A percentile compares a stretch with the other conserved stretches of the same genome.
Conservation (phyloP, 2,888 invertebrate species). For the Boloria selene region DNA sequence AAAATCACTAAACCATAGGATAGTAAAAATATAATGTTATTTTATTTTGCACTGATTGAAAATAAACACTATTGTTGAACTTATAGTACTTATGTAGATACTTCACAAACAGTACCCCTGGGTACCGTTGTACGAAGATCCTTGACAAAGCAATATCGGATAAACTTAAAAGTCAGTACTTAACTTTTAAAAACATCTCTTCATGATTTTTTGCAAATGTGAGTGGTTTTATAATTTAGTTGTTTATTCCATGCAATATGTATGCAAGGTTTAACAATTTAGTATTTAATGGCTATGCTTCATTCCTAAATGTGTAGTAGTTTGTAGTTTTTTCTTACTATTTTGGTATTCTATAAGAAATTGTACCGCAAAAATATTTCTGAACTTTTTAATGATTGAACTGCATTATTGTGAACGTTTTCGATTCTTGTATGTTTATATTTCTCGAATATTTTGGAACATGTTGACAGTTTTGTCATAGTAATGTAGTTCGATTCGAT, state of each 20-base stretch:
- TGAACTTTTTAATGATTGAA: conserved; percentile 56
- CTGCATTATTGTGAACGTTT: conserved; percentile 64
- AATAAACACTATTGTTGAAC: no score
- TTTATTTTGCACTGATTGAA: no score
- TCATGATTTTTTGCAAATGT: background rate
- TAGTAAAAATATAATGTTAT: no score
- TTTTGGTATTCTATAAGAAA: conserved; percentile 17
- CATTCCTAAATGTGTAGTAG: conserved; percentile 46
- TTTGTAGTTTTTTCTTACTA: conserved; percentile 39
- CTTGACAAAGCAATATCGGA: no score
- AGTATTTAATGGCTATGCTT: conserved; percentile 48
- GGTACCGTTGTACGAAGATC: no score
- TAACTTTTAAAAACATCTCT: background rate
- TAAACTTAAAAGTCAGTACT: background rate
- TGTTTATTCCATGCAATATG: conserved; percentile 16
- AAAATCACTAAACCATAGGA: no score
- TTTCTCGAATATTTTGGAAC: conserved; percentile 64
- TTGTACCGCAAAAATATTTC: conserved; percentile 18
- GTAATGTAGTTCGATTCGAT: conserved; percentile 64
- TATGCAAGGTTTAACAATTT: conserved; percentile 32
- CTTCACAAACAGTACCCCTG: no score
- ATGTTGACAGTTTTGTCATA: conserved; percentile 64
- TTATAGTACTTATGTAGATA: no score
- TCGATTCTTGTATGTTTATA: conserved; percentile 52
- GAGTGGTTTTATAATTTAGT: background rate